A percentile compares a stretch with the other conserved stretches of the same genome.
These are phyloP conservation scores for Actinopyga echinites DNA, from an alignment of 53 echinoderm and acorn worm genomes.

Conservation along the genomic window DNA sequence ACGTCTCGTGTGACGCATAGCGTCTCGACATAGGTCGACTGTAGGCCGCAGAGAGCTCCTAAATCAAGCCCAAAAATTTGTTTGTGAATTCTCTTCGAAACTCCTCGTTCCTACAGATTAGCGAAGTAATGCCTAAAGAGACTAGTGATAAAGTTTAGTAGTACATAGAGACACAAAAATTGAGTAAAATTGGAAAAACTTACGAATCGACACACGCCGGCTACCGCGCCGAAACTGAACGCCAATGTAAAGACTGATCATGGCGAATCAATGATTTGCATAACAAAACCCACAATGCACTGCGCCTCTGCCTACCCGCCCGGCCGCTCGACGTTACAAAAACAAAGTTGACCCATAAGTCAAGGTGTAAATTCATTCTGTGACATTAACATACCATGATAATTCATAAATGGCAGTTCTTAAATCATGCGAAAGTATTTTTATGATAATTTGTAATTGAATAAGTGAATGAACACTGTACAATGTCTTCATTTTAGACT, in stretches of 20 bases:
- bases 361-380: too few species aligned
- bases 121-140: neutral
- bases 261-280: constrained; percentile 50
- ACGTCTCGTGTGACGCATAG: constrained; percentile 48
- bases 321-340: constrained; percentile 27
- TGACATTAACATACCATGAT: too few species aligned
- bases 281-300: constrained; percentile 52
- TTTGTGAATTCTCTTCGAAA: neutral
- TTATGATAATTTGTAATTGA: too few species aligned
- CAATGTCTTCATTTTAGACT: too few species aligned
- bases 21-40: constrained; percentile 49
- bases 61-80: constrained; percentile 10
- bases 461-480: too few species aligned
- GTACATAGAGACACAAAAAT: neutral
- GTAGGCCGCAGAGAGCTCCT: constrained; percentile 26
- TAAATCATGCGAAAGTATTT: too few species aligned
- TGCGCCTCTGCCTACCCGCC: constrained; percentile 43
- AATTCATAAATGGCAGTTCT: too few species aligned
- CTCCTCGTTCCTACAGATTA: neutral
- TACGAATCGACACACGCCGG: constrained; percentile 72
- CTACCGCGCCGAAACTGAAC: constrained; percentile 61
- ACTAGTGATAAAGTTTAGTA: neutral
- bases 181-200: constrained; percentile 41
- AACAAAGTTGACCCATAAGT: too few species aligned
- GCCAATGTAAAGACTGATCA: constrained; percentile 25